Evolutionary conservation across 2,113 vertebrate genomes (phyloP).

Genomic region (Pandion haliaetus): DNA sequence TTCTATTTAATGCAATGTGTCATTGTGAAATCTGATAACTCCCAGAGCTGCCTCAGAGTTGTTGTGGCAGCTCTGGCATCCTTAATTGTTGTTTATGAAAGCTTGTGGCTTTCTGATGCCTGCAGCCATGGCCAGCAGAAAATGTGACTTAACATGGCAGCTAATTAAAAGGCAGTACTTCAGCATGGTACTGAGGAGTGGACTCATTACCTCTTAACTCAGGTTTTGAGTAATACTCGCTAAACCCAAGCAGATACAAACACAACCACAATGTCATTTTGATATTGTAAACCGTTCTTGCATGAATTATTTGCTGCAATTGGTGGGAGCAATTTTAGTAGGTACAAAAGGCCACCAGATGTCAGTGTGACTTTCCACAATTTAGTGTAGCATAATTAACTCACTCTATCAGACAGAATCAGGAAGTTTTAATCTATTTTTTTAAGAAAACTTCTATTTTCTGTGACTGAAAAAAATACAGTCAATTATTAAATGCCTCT

Average conservation of each 20-base stretch:
- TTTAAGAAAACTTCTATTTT: not conserved
- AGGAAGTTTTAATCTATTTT: not conserved
- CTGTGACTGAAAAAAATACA: not conserved
- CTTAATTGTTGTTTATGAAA: constrained; percentile 55
- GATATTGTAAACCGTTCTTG: not conserved
- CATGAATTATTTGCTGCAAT: not conserved
- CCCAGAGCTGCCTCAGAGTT: constrained; percentile 27
- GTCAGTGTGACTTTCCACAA: constrained; percentile 34
- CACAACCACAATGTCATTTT: not conserved
- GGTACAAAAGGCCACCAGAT: not conserved
- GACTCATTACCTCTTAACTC: constrained; percentile 18
- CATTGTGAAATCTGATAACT: not conserved
- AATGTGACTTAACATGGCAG: constrained; percentile 15
- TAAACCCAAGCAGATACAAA: not conserved
- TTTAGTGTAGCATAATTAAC: not conserved
- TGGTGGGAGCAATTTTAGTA: not conserved
- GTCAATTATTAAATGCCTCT: not conserved
- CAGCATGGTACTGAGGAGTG: not conserved
- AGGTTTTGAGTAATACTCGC: not conserved
- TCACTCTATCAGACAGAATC: not conserved
- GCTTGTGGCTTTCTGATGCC: constrained; percentile 45
- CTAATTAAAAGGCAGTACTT: constrained; percentile 58
- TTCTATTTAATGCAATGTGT: not conserved
- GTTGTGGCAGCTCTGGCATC: not conserved
- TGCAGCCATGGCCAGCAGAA: constrained; percentile 21